These are phyloP conservation scores for Corydoras sp. DNA, from an alignment of 2,113 vertebrate species.

Conservation along the genomic window DNA sequence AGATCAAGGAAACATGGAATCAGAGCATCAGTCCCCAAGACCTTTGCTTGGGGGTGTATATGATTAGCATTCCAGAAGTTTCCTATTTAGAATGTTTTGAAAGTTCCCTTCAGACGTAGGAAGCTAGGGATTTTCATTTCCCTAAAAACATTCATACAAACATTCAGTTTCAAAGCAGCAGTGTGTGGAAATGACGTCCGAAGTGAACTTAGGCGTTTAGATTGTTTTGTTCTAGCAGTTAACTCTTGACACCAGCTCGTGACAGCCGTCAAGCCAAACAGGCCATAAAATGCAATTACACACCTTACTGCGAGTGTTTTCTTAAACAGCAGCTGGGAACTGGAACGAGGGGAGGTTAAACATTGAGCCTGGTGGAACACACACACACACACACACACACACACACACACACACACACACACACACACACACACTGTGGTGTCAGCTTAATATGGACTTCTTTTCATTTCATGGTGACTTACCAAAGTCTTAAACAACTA, in stretches of 20 bases:
- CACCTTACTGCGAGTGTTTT: slow-evolving; percentile 43
- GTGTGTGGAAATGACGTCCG: neutral
- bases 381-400: slow-evolving; percentile 29
- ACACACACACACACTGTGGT: neutral
- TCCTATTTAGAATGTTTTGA: too few relatives aligned
- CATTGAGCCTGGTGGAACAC: slow-evolving; percentile 17
- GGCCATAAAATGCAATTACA: slow-evolving; percentile 51
- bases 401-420: slow-evolving; percentile 14
- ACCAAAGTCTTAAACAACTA: too few relatives aligned
- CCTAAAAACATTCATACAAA: neutral
- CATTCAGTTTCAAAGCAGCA: neutral
- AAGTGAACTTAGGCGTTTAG: neutral
- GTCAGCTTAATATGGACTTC: neutral
- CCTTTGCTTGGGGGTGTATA: too few relatives aligned
- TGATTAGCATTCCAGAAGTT: too few relatives aligned
- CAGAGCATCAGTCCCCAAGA: too few relatives aligned
- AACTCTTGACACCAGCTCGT: slow-evolving; percentile 8
- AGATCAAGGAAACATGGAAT: too few relatives aligned
- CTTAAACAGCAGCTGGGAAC: slow-evolving; percentile 46
- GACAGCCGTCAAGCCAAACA: slow-evolving; percentile 23
- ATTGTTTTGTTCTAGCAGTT: neutral
- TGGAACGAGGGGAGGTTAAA: slow-evolving; percentile 29
- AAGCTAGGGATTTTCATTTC: neutral
- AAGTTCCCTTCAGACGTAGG: too few relatives aligned
- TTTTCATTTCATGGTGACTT: neutral